These are phyloP conservation scores for Steatornis caripensis DNA, from an alignment of 2,113 vertebrate genomes.

Conservation along the genomic window DNA sequence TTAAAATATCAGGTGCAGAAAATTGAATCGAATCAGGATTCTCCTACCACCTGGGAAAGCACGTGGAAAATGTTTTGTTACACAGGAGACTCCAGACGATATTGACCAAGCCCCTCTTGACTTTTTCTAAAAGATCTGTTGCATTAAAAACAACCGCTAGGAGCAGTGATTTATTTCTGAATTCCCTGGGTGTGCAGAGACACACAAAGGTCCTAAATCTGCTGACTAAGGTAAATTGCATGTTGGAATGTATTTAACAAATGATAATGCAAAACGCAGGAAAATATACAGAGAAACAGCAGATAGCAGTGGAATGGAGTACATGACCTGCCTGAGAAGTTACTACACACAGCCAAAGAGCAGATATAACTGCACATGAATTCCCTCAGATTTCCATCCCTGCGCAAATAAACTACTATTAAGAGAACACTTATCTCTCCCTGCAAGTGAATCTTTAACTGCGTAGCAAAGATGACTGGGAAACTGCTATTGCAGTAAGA, in stretches of 20 bases:
- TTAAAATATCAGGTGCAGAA: constrained; percentile 27
- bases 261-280: constrained; percentile 57
- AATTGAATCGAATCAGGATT: constrained; percentile 14
- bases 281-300: constrained; percentile 44
- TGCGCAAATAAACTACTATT: constrained; percentile 14
- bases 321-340: constrained; percentile 62
- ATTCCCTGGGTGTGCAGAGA: constrained; percentile 25
- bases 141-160: constrained; percentile 27
- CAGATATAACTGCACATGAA: constrained; percentile 6
- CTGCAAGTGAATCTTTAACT: background rate
- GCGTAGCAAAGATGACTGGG: background rate
- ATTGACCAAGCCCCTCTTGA: constrained; percentile 29
- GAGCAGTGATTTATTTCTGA: constrained; percentile 58
- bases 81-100: background rate
- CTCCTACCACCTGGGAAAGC: background rate
- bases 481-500: background rate
- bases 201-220: constrained; percentile 51
- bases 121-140: constrained; percentile 40
- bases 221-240: constrained; percentile 66
- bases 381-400: background rate
- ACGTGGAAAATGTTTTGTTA: constrained; percentile 31
- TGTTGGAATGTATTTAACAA: constrained; percentile 58
- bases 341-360: background rate
- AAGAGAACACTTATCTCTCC: background rate
- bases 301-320: constrained; percentile 28